These are phyloP conservation scores for Heloderma charlesbogerti DNA, from an alignment of 2,113 vertebrate genomes.

Conservation along the genomic window DNA sequence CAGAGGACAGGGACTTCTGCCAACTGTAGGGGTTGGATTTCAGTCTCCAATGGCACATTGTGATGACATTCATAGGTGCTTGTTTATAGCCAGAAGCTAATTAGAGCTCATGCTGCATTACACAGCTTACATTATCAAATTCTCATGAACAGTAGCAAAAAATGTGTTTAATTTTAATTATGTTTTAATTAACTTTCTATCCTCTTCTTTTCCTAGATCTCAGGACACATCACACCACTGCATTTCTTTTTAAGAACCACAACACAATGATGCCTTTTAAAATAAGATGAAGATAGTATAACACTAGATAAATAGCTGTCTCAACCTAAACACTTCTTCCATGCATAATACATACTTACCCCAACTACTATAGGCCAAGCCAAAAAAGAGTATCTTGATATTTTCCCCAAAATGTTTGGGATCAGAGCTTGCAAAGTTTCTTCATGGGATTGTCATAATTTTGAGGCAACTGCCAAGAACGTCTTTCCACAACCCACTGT, in stretches of 20 bases:
- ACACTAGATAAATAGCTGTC: not conserved
- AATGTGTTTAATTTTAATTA: not conserved
- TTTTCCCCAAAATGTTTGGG: not conserved
- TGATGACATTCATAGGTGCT: conserved; percentile 18
- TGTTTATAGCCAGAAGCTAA: conserved; percentile 12
- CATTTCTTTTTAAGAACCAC: not conserved
- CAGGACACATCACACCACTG: not conserved
- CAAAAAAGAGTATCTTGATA: not conserved
- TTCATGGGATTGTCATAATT: not conserved
- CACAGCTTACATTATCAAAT: not conserved
- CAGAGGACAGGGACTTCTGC: conserved; percentile 2
- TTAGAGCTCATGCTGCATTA: not conserved
- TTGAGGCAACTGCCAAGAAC: not conserved
- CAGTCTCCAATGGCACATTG: conserved; percentile 21
- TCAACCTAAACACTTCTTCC: not conserved
- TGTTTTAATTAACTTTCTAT: not conserved
- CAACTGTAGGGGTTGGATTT: conserved; percentile 21
- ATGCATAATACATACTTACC: not conserved
- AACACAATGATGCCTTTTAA: not conserved
- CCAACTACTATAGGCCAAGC: not conserved
- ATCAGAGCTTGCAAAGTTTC: not conserved
- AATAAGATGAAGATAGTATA: not conserved
- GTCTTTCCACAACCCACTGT: not conserved
- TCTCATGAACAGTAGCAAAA: not conserved
- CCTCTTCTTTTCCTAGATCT: not conserved